A percentile compares a stretch with the other conserved stretches of the same genome.
These are phyloP conservation scores for Andricus curvator DNA, from an alignment of 2,888 invertebrate genomes.

Conservation along the genomic window DNA sequence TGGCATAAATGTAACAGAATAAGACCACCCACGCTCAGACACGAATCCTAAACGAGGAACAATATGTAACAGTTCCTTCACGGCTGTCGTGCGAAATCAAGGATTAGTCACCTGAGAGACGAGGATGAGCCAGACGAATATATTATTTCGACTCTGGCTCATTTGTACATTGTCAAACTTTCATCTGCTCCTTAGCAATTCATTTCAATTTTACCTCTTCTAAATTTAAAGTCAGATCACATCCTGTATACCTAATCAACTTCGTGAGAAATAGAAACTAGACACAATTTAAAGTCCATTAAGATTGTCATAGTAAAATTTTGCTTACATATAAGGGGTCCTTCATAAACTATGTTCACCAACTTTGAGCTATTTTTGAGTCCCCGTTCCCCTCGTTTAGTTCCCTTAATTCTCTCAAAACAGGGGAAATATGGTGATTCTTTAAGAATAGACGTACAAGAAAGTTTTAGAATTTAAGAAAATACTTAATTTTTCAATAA, in stretches of 20 bases:
- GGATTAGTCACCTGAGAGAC: conserved; percentile 66
- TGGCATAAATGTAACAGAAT: conserved; percentile 55
- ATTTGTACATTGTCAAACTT: conserved; percentile 17
- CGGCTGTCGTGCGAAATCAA: conserved; percentile 72
- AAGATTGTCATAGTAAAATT: background rate
- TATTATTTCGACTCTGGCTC: conserved; percentile 46
- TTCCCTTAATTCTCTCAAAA: too few species aligned
- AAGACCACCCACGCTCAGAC: conserved; percentile 57
- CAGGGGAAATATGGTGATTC: too few species aligned
- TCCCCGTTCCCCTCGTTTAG: too few species aligned
- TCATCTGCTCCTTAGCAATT: conserved; percentile 20
- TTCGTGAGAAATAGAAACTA: background rate
- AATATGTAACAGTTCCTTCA: conserved; percentile 75
- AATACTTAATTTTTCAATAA: too few species aligned
- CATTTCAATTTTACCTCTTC: background rate
- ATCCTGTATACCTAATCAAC: background rate
- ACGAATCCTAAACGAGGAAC: conserved; percentile 69
- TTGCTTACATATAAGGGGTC: too few species aligned
- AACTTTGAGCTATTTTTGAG: too few species aligned
- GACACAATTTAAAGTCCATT: background rate
- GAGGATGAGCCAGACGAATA: conserved; percentile 57
- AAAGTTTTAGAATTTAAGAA: too few species aligned
- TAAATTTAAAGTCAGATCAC: background rate
- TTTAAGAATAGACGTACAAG: too few species aligned
- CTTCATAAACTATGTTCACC: too few species aligned